Conservation (phyloP, 2,888 invertebrate species). For the Teleiodes luculella region DNA sequence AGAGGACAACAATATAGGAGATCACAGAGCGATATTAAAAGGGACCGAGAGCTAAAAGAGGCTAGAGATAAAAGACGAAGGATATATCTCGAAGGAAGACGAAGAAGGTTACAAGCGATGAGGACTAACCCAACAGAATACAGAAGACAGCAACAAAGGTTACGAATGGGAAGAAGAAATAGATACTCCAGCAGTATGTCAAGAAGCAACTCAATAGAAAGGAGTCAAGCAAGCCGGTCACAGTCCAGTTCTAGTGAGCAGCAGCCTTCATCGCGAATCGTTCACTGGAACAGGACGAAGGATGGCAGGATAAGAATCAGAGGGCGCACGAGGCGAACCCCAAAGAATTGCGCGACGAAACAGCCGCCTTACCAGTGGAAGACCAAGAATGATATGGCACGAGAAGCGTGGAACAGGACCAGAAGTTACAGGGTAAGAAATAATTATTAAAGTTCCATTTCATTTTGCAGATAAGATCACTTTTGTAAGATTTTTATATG, state of each 20-base stretch:
- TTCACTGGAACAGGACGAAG: slow-evolving; percentile 41
- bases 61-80: slow-evolving; percentile 66
- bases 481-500: too few species aligned
- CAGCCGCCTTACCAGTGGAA: slow-evolving; percentile 68
- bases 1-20: slow-evolving; percentile 55
- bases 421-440: slow-evolving; percentile 27
- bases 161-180: slow-evolving; percentile 53
- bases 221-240: slow-evolving; percentile 40
- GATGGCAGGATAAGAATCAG: slow-evolving; percentile 48
- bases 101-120: slow-evolving; percentile 55
- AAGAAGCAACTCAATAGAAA: slow-evolving; percentile 50
- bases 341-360: slow-evolving; percentile 67
- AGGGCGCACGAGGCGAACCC: slow-evolving; percentile 53
- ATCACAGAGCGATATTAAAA: slow-evolving; percentile 66
- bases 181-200: slow-evolving; percentile 26
- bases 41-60: slow-evolving; percentile 80
- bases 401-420: slow-evolving; percentile 31
- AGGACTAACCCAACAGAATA: slow-evolving; percentile 62
- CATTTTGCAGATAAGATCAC: too few species aligned
- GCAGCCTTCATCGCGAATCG: slow-evolving; percentile 29
- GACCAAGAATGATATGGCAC: slow-evolving; percentile 38
- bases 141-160: slow-evolving; percentile 52
- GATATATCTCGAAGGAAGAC: slow-evolving; percentile 56
- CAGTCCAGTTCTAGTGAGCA: slow-evolving; percentile 39
- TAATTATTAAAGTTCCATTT: too few species aligned